These are phyloP conservation scores for Cephalopachus bancanus DNA, from an alignment of 2,797 vertebrate species.

Conservation along the genomic window DNA sequence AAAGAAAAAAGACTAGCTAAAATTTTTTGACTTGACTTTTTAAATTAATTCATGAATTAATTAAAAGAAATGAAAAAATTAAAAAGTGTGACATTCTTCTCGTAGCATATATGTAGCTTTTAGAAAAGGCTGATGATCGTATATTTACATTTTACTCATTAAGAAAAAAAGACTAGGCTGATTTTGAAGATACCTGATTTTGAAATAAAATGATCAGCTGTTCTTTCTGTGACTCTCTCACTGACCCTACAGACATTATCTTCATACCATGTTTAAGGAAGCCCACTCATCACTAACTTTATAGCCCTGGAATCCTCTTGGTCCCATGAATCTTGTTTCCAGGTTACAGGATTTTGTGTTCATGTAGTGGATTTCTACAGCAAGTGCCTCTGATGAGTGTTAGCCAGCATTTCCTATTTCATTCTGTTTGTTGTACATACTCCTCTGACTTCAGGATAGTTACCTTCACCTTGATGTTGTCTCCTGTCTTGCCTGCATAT, in stretches of 20 bases:
- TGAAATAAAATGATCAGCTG: not conserved
- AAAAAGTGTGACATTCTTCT: constrained; percentile 72
- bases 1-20: constrained; percentile 79
- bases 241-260: too few relatives aligned
- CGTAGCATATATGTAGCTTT: constrained; percentile 84
- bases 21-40: constrained; percentile 66
- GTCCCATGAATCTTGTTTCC: constrained; percentile 54
- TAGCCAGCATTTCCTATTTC: constrained; percentile 51
- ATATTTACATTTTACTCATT: constrained; percentile 45
- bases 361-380: constrained; percentile 77
- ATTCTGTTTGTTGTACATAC: not conserved
- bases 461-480: rapidly evolving
- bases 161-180: not conserved
- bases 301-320: constrained; percentile 66
- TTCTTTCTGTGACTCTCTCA: not conserved
- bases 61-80: constrained; percentile 71
- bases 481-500: not conserved
- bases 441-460: not conserved
- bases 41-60: constrained; percentile 71
- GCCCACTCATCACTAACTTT: not conserved
- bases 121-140: constrained; percentile 50
- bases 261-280: not conserved
- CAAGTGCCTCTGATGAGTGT: constrained; percentile 84
- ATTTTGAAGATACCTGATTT: constrained; percentile 14
- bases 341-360: constrained; percentile 59